phyloP scores from a whole-genome alignment of 2,888 invertebrate species.

The Macropis europaea region DNA sequence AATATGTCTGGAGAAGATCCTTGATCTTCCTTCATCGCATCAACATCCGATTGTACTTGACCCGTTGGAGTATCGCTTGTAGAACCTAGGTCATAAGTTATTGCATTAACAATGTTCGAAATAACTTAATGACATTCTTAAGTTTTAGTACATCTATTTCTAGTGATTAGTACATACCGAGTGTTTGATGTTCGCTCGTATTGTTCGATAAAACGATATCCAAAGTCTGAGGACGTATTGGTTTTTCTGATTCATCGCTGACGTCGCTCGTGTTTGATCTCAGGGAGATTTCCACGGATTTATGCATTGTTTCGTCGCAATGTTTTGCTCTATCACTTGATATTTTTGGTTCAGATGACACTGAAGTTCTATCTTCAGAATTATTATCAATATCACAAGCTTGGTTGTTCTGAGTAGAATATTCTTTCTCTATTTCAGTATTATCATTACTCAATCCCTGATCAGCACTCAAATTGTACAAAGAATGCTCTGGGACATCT shows the following conservation, averaged over 20 bases:
- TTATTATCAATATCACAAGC: neutral
- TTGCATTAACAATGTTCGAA: no score
- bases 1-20: constrained; percentile 73
- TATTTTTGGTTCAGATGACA: constrained; percentile 46
- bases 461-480: constrained; percentile 11
- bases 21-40: constrained; percentile 63
- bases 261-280: constrained; percentile 53
- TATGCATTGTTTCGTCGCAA: constrained; percentile 20
- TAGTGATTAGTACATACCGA: constrained; percentile 26
- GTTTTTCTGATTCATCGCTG: constrained; percentile 68
- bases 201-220: constrained; percentile 71
- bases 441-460: constrained; percentile 1
- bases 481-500: constrained; percentile 14
- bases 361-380: constrained; percentile 18
- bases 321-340: constrained; percentile 5
- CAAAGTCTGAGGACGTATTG: constrained; percentile 74
- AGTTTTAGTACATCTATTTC: neutral
- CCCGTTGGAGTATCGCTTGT: constrained; percentile 66
- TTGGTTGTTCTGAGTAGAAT: constrained; percentile 6
- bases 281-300: constrained; percentile 31
- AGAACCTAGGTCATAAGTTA: constrained; percentile 48
- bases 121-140: no score
- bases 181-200: constrained; percentile 36
- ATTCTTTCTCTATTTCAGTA: constrained; percentile 11
- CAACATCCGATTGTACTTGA: constrained; percentile 62